Evolutionary conservation across 2,113 vertebrate genomes (phyloP), one percentile per base, ranked within the genome.

Genomic region (Microcebus ravelobensis): DNA sequence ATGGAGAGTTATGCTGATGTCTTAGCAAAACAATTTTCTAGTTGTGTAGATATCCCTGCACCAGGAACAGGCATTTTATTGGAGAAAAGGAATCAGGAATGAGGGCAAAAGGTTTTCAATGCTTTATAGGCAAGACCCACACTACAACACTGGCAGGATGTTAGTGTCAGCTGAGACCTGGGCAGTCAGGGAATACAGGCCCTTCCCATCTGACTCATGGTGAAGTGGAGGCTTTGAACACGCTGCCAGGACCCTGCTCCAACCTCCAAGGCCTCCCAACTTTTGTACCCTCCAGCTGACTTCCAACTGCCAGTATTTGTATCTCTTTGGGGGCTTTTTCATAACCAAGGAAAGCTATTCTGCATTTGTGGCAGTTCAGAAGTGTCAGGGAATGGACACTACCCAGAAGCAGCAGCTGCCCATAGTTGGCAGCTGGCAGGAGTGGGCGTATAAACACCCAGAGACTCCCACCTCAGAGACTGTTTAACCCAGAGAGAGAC

Each of bases 11-110:
- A 52, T 9, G 25, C 6, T 67, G 18, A 1, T 68, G 80, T 96
- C 96, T 91, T 8, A 96, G 57, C 68, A 86, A 76, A 96, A 93
- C 23, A 73, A 8, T 12, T 86, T 70, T 89, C 59, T 87, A 83
- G n/a, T 48, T 94, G 4, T 93, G 50, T 42, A 50, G 85, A 61
- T 39, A 7, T 15, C 61, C 34, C 9, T 77, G n/a, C 39, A 31
- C 20, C 34, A 34, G 45, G 48, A 71, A 27, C 13, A 63, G 12
- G 42, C 48, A n/a, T 88, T 59, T 70, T 31, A 45, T n/a, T 42
- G 23, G 34, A 55, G 31, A n/a, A 76, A 67, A 86, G 20, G 11
- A 67, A 39, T 55, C 59, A 15, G n/a, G 57, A 91, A 63, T 2
- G 29, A 81, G 34, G 83, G 45, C 45, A 8, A 55, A 89, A 31